Evolutionary conservation across 2,113 vertebrate genomes (phyloP).

Genomic region (Phylloscopus whistleri): DNA sequence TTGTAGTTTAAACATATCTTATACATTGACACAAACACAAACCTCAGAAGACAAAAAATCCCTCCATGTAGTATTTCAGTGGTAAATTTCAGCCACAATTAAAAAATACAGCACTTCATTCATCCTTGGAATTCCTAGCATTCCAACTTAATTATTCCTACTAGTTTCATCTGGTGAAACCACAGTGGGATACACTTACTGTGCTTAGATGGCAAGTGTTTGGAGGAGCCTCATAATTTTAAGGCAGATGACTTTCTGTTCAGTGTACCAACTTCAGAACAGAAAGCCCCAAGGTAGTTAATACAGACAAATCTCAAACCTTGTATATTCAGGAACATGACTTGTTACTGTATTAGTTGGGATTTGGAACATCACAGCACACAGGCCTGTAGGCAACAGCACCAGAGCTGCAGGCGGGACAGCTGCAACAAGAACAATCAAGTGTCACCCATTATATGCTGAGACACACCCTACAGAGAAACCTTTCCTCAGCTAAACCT

Average conservation of each 20-base stretch:
- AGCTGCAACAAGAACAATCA: background rate
- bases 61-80: rapidly evolving
- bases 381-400: background rate
- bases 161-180: background rate
- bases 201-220: background rate
- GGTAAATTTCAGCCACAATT: background rate
- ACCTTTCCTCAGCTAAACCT: background rate
- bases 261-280: background rate
- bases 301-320: background rate
- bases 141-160: background rate
- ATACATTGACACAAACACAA: background rate
- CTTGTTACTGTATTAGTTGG: background rate
- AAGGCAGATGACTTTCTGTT: background rate
- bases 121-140: background rate
- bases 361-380: background rate
- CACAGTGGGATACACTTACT: rapidly evolving
- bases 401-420: background rate
- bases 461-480: background rate
- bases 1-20: background rate
- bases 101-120: background rate
- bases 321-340: background rate
- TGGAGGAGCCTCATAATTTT: background rate
- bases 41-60: background rate
- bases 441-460: background rate
- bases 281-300: background rate